Evolutionary conservation across 2,888 invertebrate species (phyloP).

Genomic region (Drepana falcataria): DNA sequence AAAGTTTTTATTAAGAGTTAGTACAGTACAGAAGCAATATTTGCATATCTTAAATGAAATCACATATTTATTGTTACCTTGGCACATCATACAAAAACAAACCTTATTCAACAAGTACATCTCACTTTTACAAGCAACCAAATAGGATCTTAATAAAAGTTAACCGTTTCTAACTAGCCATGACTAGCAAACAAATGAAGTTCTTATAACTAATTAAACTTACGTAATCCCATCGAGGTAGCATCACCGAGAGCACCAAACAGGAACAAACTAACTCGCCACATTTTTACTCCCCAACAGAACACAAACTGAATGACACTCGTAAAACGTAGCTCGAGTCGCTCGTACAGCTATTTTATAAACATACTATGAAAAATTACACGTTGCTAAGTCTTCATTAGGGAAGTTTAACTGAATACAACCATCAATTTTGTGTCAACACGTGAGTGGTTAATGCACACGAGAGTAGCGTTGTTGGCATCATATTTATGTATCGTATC

Average conservation of each 20-base stretch:
- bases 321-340: constrained; percentile 19
- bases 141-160: background rate
- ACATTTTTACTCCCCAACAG: constrained; percentile 26
- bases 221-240: constrained; percentile 39
- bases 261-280: constrained; percentile 21
- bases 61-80: background rate
- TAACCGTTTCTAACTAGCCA: background rate
- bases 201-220: constrained; percentile 31
- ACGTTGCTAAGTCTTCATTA: constrained; percentile 44
- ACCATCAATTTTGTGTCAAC: constrained; percentile 26
- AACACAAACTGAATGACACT: constrained; percentile 25
- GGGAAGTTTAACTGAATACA: constrained; percentile 22
- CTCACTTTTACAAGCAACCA: background rate
- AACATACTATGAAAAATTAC: constrained; percentile 44
- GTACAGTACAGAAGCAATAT: too few relatives aligned
- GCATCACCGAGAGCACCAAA: constrained; percentile 25
- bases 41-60: background rate
- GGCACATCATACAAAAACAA: background rate
- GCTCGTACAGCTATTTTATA: constrained; percentile 38
- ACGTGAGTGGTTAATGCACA: constrained; percentile 18
- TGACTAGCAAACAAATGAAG: constrained; percentile 4
- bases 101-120: background rate
- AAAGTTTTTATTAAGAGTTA: too few relatives aligned
- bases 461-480: background rate
- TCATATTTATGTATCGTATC: background rate